Conservation (phyloP, 2,888 invertebrate genomes). For the Brenthis hecate region DNA sequence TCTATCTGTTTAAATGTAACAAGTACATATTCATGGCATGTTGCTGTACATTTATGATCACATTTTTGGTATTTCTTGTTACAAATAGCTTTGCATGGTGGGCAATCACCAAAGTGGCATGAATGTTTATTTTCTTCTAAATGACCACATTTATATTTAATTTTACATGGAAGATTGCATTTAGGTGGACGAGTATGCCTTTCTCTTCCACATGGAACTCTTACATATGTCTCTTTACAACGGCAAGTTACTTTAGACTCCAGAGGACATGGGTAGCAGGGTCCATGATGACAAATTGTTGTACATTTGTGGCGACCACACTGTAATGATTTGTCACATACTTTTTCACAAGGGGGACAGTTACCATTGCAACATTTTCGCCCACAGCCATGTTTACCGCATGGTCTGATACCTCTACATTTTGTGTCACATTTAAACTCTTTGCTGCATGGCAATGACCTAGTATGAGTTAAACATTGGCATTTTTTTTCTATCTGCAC, state of each 20-base stretch:
- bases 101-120: constrained; percentile 93
- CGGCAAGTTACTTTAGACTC: constrained; percentile 88
- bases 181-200: constrained; percentile 89
- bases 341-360: constrained; percentile 92
- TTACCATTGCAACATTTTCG: constrained; percentile 94
- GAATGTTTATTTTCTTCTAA: constrained; percentile 85
- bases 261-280: constrained; percentile 91
- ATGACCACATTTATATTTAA: constrained; percentile 93
- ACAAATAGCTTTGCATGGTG: constrained; percentile 91
- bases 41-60: constrained; percentile 85
- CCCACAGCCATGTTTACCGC: constrained; percentile 94
- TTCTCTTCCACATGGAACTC: constrained; percentile 93
- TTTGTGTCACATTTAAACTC: constrained; percentile 94
- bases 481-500: constrained; percentile 91
- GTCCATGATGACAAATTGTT: constrained; percentile 90
- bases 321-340: constrained; percentile 90
- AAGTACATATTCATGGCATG: constrained; percentile 90
- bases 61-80: constrained; percentile 81
- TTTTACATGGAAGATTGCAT: constrained; percentile 88
- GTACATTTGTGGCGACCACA: constrained; percentile 94
- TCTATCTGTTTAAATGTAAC: constrained; percentile 82
- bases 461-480: constrained; percentile 89
- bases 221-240: constrained; percentile 89
- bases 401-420: constrained; percentile 90
- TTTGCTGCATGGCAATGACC: constrained; percentile 93